Conservation (phyloP, 2,113 vertebrate species). For the Ariopsis seemanni region DNA sequence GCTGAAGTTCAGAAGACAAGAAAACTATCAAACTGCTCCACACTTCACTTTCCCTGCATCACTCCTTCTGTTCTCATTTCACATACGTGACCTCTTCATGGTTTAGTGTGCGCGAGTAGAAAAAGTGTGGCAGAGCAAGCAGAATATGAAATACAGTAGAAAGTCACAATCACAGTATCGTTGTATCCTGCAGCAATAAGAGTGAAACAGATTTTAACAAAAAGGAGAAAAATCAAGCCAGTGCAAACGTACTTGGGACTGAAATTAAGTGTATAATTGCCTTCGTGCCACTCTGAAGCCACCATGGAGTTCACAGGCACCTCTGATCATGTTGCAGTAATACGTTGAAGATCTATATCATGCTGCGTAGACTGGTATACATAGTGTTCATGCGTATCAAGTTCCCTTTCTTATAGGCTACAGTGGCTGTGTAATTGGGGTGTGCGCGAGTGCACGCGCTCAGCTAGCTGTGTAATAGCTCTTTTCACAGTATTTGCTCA, state of each 20-base stretch:
- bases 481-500: conserved; percentile 37
- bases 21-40: neutral
- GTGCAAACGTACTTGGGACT: conserved; percentile 11
- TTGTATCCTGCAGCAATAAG: conserved; percentile 49
- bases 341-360: neutral
- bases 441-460: neutral
- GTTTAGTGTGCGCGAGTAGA: conserved; percentile 13
- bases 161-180: conserved; percentile 65
- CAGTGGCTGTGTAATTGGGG: conserved; percentile 26
- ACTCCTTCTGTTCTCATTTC: neutral
- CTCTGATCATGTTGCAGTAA: neutral
- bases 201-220: conserved; percentile 5
- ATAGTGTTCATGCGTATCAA: neutral
- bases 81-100: neutral
- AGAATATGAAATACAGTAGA: conserved; percentile 63
- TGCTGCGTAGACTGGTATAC: neutral
- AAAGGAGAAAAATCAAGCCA: conserved; percentile 25
- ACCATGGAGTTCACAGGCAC: neutral
- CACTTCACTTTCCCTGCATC: neutral
- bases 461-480: conserved; percentile 25
- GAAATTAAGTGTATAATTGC: conserved; percentile 14
- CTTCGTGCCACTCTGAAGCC: neutral
- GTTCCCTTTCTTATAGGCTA: conserved; percentile 35
- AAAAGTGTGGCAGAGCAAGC: conserved; percentile 21
- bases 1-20: neutral